These are phyloP conservation scores for Plectrocnemia conspersa DNA, from an alignment of 1,140 invertebrate genomes.

Conservation along the genomic window DNA sequence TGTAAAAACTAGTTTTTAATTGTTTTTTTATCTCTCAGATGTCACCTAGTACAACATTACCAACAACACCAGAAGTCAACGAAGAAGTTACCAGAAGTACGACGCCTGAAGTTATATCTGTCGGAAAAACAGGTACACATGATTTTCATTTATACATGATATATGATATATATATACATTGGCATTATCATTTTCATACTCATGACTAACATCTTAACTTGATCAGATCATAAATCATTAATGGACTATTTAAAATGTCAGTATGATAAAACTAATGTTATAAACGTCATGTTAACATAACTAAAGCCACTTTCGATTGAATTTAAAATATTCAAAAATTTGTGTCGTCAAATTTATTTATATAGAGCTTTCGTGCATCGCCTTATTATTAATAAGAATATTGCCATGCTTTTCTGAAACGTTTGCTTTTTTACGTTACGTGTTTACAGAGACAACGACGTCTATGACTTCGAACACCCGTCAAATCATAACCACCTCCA, in stretches of 20 bases:
- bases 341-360: not conserved
- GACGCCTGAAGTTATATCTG: slow-evolving; percentile 51
- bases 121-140: slow-evolving; percentile 21
- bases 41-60: slow-evolving; percentile 51
- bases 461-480: slow-evolving; percentile 24
- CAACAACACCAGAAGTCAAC: slow-evolving; percentile 68
- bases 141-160: not conserved
- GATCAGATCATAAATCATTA: too few species aligned
- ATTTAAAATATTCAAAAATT: not conserved
- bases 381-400: slow-evolving; percentile 29
- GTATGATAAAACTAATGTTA: not conserved
- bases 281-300: too few species aligned
- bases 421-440: slow-evolving; percentile 26
- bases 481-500: slow-evolving; percentile 27
- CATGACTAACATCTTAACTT: too few species aligned
- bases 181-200: too few species aligned
- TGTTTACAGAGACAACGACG: slow-evolving; percentile 29
- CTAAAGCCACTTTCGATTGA: not conserved
- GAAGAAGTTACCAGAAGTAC: slow-evolving; percentile 61
- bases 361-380: slow-evolving; percentile 7
- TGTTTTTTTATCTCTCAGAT: slow-evolving; percentile 38
- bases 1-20: not conserved
- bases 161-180: not conserved
- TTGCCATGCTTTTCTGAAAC: slow-evolving; percentile 30
- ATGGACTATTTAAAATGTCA: not conserved